These are phyloP conservation scores for Coptodon rendalli DNA, from an alignment of 2,113 vertebrate species.

Conservation along the genomic window DNA sequence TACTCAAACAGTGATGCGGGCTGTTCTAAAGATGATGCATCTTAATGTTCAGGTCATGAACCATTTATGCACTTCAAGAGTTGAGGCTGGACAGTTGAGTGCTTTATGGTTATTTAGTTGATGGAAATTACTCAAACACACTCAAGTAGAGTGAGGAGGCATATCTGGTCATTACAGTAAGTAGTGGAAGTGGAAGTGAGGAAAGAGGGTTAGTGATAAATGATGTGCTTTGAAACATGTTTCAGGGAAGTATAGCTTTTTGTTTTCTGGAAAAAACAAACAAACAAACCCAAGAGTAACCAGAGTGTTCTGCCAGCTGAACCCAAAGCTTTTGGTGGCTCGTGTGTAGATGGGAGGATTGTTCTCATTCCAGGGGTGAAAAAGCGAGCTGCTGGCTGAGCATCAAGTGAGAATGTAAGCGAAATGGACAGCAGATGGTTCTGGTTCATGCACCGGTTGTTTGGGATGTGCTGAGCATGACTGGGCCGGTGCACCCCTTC, in stretches of 20 bases:
- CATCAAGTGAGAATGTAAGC: slow-evolving; percentile 49
- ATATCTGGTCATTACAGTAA: slow-evolving; percentile 48
- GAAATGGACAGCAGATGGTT: slow-evolving; percentile 62
- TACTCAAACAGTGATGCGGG: slow-evolving; percentile 16
- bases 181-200: background rate
- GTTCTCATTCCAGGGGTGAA: slow-evolving; percentile 25
- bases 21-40: slow-evolving; percentile 32
- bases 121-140: slow-evolving; percentile 48
- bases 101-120: slow-evolving; percentile 61
- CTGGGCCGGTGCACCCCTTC: slow-evolving; percentile 15
- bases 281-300: background rate
- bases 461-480: slow-evolving; percentile 40
- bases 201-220: slow-evolving; percentile 10
- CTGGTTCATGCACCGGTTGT: slow-evolving; percentile 41
- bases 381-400: slow-evolving; percentile 28
- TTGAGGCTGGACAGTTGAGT: slow-evolving; percentile 25
- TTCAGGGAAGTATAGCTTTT: slow-evolving; percentile 1
- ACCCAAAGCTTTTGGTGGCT: slow-evolving; percentile 13
- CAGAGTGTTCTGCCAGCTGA: background rate
- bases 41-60: slow-evolving; percentile 40
- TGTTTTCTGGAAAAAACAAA: slow-evolving; percentile 14
- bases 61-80: slow-evolving; percentile 47
- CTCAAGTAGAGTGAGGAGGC: slow-evolving; percentile 23
- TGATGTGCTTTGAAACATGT: background rate
- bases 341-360: background rate